Base-by-base conservation (phyloP, 2,888 invertebrate genomes). In the Diaperis boleti region DNA sequence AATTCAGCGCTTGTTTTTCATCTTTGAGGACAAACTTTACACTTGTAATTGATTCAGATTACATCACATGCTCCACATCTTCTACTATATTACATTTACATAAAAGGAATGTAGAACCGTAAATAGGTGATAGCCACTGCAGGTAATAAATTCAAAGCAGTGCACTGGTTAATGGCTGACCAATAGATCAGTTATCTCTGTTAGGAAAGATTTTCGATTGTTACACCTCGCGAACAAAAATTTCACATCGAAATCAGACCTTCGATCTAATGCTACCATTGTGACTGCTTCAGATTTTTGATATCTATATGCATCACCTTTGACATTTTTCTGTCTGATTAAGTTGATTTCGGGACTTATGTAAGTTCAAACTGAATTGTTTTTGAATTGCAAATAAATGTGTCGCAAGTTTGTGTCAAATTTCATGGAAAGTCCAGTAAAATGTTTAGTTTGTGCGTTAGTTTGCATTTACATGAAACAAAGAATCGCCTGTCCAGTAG, bases 31-130 rank as follows among this genome's bases (percentile, higher is more conserved):
- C 15, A 35, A 2, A 11, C n/a, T 10, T 49, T 33, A 26, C 10
- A 33, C 13, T 22, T 17, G 5, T 18, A 14, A 18, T 6, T 33
- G 11, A 11, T 41, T 26, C 29, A 31, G 8, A 59, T 59, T 59
- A 39, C 59, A 45, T 49, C 59, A 59, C 45, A 13, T 26, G 45
- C 47, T 59, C 59, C 18, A 59, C 59, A 59, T 59, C 59, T 59
- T 59, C 59, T n/a, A 26, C 44, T 10, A 20, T 11, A 20, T 33
- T 33, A 10, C 33, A 54, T 54, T 45, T 39, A 59, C 59, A 59
- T 59, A 59, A 47, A 59, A 14, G 59, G 59, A 13, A 59, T 37
- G 45, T 49, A 35, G 49, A 14, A 10, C 26, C 29, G 59, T 59
- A 59, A 59, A 45, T 57, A 37, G n/a, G 22, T 26, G 20, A 8